Evolutionary conservation across 2,797 vertebrate genomes (phyloP).

Genomic region (Nannoperca obscura): DNA sequence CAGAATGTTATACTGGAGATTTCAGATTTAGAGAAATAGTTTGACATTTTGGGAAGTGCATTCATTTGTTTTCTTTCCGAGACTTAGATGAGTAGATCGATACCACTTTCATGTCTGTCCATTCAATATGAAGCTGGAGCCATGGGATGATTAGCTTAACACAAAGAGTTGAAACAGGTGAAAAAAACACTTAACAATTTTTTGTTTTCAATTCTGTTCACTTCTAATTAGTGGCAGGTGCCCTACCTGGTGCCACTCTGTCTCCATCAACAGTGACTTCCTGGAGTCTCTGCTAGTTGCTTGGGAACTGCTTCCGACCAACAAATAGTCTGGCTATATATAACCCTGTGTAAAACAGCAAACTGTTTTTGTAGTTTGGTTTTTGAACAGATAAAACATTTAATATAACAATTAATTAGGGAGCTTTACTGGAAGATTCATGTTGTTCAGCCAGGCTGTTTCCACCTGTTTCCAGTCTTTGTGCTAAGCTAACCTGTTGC

Average conservation of each 20-base stretch:
- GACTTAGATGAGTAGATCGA: not conserved
- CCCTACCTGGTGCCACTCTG: too few relatives aligned
- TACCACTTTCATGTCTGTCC: not conserved
- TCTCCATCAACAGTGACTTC: not conserved
- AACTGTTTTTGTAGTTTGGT: too few relatives aligned
- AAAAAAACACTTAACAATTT: not conserved
- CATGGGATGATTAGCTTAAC: not conserved
- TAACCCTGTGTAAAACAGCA: too few relatives aligned
- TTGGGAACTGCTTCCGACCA: too few relatives aligned
- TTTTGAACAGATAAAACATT: too few relatives aligned
- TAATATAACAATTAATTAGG: too few relatives aligned
- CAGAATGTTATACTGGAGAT: not conserved
- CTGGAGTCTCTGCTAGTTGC: too few relatives aligned
- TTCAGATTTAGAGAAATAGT: constrained; percentile 2
- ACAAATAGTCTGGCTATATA: too few relatives aligned
- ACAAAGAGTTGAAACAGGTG: too few relatives aligned
- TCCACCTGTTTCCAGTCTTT: not conserved
- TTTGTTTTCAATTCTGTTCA: not conserved
- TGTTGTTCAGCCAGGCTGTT: not conserved
- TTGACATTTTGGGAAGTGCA: not conserved
- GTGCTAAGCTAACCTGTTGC: not conserved
- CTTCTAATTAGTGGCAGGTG: too few relatives aligned
- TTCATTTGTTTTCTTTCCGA: not conserved
- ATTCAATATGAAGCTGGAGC: not conserved
- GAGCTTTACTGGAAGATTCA: not conserved